Conservation (phyloP, 2,888 invertebrate genomes). For the Cataglyphis livida region DNA sequence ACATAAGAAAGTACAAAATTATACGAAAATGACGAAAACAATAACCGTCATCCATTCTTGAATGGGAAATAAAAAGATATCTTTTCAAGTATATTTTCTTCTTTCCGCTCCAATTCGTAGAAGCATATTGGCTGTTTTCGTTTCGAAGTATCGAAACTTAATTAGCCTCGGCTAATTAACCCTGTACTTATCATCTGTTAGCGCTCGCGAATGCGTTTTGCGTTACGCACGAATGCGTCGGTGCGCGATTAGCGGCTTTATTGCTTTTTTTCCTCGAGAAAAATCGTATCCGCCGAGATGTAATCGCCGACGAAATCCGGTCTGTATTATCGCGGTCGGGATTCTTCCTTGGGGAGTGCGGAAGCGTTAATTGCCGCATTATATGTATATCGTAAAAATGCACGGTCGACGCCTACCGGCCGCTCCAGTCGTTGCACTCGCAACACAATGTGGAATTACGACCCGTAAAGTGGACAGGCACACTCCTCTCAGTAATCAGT, state of each 20-base stretch:
- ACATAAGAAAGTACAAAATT: conserved; percentile 3
- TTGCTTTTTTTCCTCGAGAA: not conserved
- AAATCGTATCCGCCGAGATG: conserved; percentile 17
- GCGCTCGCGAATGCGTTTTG: conserved; percentile 11
- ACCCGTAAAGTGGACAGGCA: conserved; percentile 16
- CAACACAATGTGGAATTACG: not conserved
- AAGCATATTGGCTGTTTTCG: not conserved
- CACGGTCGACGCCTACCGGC: not conserved
- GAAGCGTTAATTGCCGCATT: conserved; percentile 58
- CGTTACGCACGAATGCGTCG: conserved; percentile 32
- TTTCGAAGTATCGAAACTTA: conserved; percentile 26
- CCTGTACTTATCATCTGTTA: conserved; percentile 38
- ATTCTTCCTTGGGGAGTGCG: conserved; percentile 29
- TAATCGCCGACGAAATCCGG: conserved; percentile 30
- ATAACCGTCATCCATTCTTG: conserved; percentile 12
- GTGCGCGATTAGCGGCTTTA: conserved; percentile 26
- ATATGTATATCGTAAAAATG: conserved; percentile 38
- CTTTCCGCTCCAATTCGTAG: conserved; percentile 32
- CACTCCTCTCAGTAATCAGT: not conserved
- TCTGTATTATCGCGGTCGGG: conserved; percentile 39
- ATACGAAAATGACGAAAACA: not conserved
- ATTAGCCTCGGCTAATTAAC: not conserved
- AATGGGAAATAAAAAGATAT: not conserved
- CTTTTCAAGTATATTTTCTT: conserved; percentile 10
- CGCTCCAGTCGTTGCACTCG: not conserved